Conservation (phyloP, 2,888 invertebrate genomes). For the Caenorhabditis auriculariae region DNA sequence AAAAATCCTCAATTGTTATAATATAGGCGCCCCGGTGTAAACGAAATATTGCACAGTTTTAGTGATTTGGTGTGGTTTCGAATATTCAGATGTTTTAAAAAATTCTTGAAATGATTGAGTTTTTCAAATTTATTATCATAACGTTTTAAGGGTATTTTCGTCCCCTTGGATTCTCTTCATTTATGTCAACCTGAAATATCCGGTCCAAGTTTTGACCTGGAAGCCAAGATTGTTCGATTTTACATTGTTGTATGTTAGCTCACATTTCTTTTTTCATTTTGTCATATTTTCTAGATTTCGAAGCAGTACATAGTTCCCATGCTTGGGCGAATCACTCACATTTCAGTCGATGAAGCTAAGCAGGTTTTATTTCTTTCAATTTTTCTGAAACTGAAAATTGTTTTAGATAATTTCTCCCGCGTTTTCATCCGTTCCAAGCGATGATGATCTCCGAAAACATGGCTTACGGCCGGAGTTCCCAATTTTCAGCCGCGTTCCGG, state of each 20-base stretch:
- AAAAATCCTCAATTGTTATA: too few relatives aligned
- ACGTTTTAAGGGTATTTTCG: slow-evolving; percentile 67
- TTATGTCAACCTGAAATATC: slow-evolving; percentile 75
- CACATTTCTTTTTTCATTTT: not conserved
- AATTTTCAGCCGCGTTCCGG: slow-evolving; percentile 39
- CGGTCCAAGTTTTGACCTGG: slow-evolving; percentile 79
- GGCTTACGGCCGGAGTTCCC: slow-evolving; percentile 48
- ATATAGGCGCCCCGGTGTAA: too few relatives aligned
- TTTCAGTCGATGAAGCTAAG: slow-evolving; percentile 56
- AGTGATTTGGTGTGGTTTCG: too few relatives aligned
- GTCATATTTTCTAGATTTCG: slow-evolving; percentile 10
- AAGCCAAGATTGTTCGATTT: slow-evolving; percentile 71
- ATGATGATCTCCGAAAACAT: slow-evolving; percentile 44
- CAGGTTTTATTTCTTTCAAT: slow-evolving; percentile 27
- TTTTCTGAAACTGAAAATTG: not conserved
- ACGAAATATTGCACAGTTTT: too few relatives aligned
- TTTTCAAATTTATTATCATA: slow-evolving; percentile 1
- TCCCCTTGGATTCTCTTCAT: slow-evolving; percentile 77
- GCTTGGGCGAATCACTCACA: slow-evolving; percentile 57
- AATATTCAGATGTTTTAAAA: too few relatives aligned
- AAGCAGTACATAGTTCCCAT: slow-evolving; percentile 58
- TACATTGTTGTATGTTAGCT: slow-evolving; percentile 43
- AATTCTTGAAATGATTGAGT: too few relatives aligned
- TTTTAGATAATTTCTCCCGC: slow-evolving; percentile 42
- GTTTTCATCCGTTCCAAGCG: slow-evolving; percentile 28